phyloP scores from a whole-genome alignment of 2,888 invertebrate genomes.

The Cheiracanthium punctorium region DNA sequence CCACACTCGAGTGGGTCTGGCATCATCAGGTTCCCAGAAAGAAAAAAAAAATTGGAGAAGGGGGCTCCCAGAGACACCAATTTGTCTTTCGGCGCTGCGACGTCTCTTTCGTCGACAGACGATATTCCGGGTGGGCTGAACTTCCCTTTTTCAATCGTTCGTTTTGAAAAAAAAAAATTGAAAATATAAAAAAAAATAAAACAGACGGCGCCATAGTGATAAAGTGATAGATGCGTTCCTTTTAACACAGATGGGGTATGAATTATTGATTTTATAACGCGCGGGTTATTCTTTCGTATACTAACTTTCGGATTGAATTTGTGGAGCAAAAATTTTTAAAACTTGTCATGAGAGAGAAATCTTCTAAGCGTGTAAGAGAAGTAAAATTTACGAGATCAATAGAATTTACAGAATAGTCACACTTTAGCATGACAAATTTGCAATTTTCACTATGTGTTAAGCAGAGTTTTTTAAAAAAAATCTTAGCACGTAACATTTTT shows the following conservation, averaged over 20 bases:
- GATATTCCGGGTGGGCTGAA: neutral
- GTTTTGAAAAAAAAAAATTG: conserved; percentile 7
- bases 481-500: no score
- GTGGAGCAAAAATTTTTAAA: neutral
- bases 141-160: neutral
- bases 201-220: conserved; percentile 22
- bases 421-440: no score
- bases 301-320: neutral
- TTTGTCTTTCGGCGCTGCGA: conserved; percentile 1
- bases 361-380: neutral
- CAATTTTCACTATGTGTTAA: no score
- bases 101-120: conserved; percentile 4
- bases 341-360: neutral
- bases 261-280: conserved; percentile 17
- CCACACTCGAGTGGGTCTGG: neutral
- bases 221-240: conserved; percentile 22
- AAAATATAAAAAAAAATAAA: conserved; percentile 7
- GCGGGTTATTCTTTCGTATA: conserved; percentile 2
- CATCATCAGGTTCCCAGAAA: neutral
- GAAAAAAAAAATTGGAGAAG: neutral
- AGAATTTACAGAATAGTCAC: no score
- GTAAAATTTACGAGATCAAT: neutral
- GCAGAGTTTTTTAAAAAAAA: no score
- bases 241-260: conserved; percentile 7
- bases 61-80: neutral